phyloP scores from a whole-genome alignment of 2,888 invertebrate species.

The Diaperis boleti region DNA sequence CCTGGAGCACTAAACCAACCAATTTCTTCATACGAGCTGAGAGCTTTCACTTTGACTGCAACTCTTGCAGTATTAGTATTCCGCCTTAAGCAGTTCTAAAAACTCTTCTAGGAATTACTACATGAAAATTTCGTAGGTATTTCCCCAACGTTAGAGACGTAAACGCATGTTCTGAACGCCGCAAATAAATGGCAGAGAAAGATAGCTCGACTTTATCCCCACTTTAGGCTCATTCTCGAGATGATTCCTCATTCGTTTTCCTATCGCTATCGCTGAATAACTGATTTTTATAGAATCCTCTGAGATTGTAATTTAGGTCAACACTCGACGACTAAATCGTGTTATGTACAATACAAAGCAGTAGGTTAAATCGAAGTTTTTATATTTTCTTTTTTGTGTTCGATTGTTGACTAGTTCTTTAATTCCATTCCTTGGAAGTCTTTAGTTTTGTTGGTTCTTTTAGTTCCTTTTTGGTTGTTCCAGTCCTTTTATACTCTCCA shows the following conservation, averaged over 20 bases:
- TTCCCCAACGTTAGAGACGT: background rate
- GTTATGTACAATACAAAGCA: no score
- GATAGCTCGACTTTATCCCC: constrained; percentile 10
- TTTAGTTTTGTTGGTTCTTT: no score
- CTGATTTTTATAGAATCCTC: background rate
- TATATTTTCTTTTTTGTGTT: no score
- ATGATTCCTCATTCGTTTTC: constrained; percentile 6
- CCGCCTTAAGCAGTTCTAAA: background rate
- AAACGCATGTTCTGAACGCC: background rate
- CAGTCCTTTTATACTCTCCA: no score
- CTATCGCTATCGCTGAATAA: background rate
- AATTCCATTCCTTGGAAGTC: no score
- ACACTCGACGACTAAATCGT: no score
- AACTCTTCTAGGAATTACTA: background rate
- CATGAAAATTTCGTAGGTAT: no score
- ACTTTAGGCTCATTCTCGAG: constrained; percentile 2
- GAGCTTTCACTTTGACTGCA: constrained; percentile 3
- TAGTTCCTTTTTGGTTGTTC: no score
- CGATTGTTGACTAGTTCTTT: no score
- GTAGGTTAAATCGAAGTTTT: no score
- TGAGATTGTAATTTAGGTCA: no score
- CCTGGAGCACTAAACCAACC: no score
- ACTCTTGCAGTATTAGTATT: background rate
- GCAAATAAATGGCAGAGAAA: constrained; percentile 2
- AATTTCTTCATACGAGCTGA: background rate